phyloP scores from a whole-genome alignment of 2,113 vertebrate genomes.

The Phaethornis superciliosus region DNA sequence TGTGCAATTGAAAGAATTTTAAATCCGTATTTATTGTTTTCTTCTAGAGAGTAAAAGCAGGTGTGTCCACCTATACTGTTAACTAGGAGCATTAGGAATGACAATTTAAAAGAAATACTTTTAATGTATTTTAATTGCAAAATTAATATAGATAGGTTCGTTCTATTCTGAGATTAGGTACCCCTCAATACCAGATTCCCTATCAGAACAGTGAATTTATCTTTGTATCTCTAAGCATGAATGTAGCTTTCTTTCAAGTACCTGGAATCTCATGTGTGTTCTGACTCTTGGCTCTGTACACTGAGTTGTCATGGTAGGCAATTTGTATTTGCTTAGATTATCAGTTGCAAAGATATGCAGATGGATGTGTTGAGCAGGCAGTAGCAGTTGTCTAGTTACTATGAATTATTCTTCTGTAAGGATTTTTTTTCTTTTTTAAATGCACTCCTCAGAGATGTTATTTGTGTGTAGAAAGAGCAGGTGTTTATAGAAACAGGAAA shows the following conservation, averaged over 20 bases:
- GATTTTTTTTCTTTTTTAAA: background rate
- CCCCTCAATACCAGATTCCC: background rate
- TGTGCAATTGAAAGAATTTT: background rate
- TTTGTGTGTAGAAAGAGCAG: background rate
- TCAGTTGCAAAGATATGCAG: background rate
- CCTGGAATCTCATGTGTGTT: fast-evolving
- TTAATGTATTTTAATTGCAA: background rate
- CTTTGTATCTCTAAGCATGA: background rate
- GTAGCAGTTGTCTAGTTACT: background rate
- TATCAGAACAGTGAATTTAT: background rate
- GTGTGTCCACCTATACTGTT: background rate
- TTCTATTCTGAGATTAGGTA: background rate
- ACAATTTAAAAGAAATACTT: background rate
- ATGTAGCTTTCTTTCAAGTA: background rate
- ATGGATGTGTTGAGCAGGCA: background rate
- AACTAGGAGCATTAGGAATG: background rate
- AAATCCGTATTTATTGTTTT: background rate
- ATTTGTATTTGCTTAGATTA: background rate
- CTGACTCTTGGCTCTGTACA: fast-evolving
- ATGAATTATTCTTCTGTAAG: background rate
- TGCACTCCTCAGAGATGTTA: background rate
- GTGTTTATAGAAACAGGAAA: background rate
- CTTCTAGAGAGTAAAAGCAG: background rate
- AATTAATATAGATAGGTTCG: background rate
- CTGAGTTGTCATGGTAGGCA: background rate